Base-by-base conservation (phyloP, 2,113 vertebrate genomes). In the Chunga burmeisteri region DNA sequence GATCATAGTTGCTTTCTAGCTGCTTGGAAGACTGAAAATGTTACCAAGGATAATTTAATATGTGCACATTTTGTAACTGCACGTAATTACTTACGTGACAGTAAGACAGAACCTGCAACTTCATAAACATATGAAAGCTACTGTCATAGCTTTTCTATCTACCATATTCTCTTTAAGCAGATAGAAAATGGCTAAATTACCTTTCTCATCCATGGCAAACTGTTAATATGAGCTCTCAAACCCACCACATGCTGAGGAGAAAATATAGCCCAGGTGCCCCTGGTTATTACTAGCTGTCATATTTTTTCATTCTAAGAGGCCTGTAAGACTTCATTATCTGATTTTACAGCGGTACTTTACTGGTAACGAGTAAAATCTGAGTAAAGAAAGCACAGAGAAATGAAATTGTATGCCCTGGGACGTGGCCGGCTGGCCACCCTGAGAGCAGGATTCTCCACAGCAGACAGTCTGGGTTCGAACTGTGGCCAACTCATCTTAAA, bases 241-340 rank as follows among this genome's bases (percentile, higher is more conserved):
- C 20, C 26, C 66, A 92, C 72, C 68, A 50, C 81, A 94, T 49
- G 96, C 93, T 93, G 89, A 84, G 95, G 62, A 93, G 81, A 96
- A 97, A 96, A 95, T 81, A 92, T 59, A 93, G 82, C 80, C 74
- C 89, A 91, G 82, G 79, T 93, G 66, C 56, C 92, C 78, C 70
- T 78, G 52, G 81, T 90, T 85, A 94, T 91, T 95, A 95, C 82
- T 58, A 77, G 73, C 91, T 94, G 92, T 87, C 78, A 67, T 72
- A 11, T 86, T 52, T 86, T 92, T 91, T 96, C 65, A 92, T 92
- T 94, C 73, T 75, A 88, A 86, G 58, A 90, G 47, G 56, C 17
- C 38, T 83, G 75, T 59, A 92, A 88, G 74, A 80, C 66, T 97
- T 84, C 82, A 92, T 96, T 95, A 86, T 67, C 87, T 67, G 91